Conservation (phyloP, 2,797 vertebrate species). For the Crocodylus rhombifer region DNA sequence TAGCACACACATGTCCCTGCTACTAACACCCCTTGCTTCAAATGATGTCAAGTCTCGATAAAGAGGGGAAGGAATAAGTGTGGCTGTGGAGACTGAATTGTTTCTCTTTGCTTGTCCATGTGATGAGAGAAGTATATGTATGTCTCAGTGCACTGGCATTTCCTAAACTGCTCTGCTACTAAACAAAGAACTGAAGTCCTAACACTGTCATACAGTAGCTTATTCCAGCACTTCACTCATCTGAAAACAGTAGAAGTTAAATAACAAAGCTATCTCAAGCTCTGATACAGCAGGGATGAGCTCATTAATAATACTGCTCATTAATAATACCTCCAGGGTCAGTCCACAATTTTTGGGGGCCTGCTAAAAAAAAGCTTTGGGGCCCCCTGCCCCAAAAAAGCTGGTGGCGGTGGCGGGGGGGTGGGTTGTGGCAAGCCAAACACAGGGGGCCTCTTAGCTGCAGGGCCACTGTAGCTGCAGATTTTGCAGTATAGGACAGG, state of each 20-base stretch:
- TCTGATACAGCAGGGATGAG: not conserved
- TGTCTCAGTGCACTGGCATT: not conserved
- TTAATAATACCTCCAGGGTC: not conserved
- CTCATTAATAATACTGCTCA: not conserved
- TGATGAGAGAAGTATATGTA: not conserved
- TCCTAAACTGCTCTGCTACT: not conserved
- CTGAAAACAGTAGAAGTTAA: not conserved
- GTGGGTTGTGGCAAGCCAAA: not conserved
- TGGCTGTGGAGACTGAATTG: not conserved
- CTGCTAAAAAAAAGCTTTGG: not conserved
- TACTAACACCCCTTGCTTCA: not conserved
- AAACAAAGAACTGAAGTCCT: not conserved
- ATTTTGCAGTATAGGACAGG: no score
- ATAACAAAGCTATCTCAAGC: not conserved
- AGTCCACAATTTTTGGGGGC: no score
- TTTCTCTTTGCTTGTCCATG: not conserved
- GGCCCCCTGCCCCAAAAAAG: no score
- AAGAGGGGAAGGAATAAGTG: not conserved
- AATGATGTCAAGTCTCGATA: not conserved
- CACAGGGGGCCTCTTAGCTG: no score
- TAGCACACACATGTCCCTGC: not conserved
- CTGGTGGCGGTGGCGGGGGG: no score
- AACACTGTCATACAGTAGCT: not conserved
- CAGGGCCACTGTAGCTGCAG: no score
- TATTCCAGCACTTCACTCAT: not conserved